Evolutionary conservation across 2,797 vertebrate genomes (phyloP).

Genomic region (Buphagus erythrorhynchus): DNA sequence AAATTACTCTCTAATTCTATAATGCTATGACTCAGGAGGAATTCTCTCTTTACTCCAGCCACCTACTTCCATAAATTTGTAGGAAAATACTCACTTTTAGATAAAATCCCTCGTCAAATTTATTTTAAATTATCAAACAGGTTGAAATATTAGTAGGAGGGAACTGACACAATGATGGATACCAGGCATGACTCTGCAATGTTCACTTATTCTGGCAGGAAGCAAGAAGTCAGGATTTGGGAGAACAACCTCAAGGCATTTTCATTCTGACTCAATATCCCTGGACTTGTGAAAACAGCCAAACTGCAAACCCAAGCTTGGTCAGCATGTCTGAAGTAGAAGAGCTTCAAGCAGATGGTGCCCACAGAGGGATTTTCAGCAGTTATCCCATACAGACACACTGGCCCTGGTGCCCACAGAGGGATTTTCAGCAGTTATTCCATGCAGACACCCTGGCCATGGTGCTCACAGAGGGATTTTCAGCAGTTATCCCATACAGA

Average conservation of each 20-base stretch:
- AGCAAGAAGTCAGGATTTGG: not conserved
- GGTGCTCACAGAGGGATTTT: not conserved
- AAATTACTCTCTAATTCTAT: not conserved
- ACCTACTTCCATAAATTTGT: not conserved
- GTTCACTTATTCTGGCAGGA: not conserved
- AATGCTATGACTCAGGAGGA: not conserved
- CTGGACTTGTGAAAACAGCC: not conserved
- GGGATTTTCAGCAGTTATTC: not conserved
- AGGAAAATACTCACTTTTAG: not conserved
- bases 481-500: not conserved
- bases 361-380: not conserved
- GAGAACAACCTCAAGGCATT: not conserved
- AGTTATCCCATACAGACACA: not conserved
- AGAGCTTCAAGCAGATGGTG: not conserved
- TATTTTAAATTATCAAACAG: not conserved
- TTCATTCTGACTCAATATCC: not conserved
- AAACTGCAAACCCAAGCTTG: not conserved
- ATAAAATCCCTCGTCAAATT: not conserved
- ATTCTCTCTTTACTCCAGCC: not conserved
- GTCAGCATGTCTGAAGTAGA: not conserved
- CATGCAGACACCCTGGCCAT: rapidly evolving
- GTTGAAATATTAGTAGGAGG: not conserved
- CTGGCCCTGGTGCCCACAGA: not conserved
- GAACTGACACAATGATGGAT: not conserved
- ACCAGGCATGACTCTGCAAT: not conserved